Evolutionary conservation across 2,888 invertebrate species (phyloP).

Genomic region (Drosophila koepferae): DNA sequence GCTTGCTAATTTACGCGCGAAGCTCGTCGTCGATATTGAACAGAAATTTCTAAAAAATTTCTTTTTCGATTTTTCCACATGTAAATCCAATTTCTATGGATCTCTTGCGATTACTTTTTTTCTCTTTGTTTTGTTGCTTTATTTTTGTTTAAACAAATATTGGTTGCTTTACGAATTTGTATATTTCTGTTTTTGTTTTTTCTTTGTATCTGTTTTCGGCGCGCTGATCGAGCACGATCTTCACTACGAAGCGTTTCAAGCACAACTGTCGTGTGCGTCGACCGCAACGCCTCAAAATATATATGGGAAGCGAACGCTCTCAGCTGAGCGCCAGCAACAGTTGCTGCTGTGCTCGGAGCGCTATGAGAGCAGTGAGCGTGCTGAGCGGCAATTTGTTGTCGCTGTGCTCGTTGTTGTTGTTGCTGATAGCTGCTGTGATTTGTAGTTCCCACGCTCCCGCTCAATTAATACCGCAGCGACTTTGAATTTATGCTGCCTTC

Average conservation of each 20-base stretch:
- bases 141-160: constrained; percentile 22
- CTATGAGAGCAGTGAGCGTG: constrained; percentile 58
- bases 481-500: constrained; percentile 66
- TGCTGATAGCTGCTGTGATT: constrained; percentile 57
- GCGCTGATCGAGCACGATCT: constrained; percentile 78
- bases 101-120: constrained; percentile 20
- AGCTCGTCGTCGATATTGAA: constrained; percentile 61
- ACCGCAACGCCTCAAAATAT: constrained; percentile 68
- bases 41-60: constrained; percentile 64
- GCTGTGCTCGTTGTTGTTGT: constrained; percentile 10
- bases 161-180: constrained; percentile 23
- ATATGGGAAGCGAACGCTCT: constrained; percentile 43
- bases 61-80: constrained; percentile 53
- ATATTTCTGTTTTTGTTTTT: constrained; percentile 23
- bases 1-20: constrained; percentile 76
- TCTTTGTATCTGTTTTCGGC: constrained; percentile 36
- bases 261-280: constrained; percentile 82
- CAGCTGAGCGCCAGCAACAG: constrained; percentile 35
- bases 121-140: not conserved
- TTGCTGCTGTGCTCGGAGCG: constrained; percentile 46
- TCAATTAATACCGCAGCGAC: constrained; percentile 62
- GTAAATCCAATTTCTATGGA: constrained; percentile 38
- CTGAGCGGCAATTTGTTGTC: constrained; percentile 48
- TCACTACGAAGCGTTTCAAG: constrained; percentile 84
- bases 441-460: constrained; percentile 74